Percentiles rank a stretch among this genome's conserved stretches.
These are phyloP conservation scores for Dipodomys stephensi DNA, from an alignment of 2,113 vertebrate genomes.

Conservation along the genomic window DNA sequence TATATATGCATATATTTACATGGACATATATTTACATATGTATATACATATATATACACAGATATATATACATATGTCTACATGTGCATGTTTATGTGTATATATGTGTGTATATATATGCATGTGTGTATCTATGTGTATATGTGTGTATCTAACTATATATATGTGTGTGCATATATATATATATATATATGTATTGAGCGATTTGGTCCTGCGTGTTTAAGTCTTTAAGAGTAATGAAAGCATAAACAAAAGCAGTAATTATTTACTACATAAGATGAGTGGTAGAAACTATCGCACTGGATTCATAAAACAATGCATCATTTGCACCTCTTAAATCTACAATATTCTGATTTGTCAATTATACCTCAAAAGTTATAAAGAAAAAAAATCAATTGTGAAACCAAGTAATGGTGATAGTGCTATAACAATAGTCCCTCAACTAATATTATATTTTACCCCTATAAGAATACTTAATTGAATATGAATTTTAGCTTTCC, in stretches of 20 bases:
- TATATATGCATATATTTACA: too few species aligned
- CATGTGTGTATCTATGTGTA: too few species aligned
- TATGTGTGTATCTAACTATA: too few species aligned
- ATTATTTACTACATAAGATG: not conserved
- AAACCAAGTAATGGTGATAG: not conserved
- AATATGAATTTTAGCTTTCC: not conserved
- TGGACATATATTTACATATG: too few species aligned
- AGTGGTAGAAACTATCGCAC: not conserved
- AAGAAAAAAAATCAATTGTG: not conserved
- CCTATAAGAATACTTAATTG: not conserved
- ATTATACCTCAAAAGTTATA: not conserved
- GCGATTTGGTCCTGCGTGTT: not conserved
- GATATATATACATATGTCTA: too few species aligned
- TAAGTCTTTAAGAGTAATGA: not conserved
- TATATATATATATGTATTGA: not conserved
- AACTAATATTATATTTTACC: constrained; percentile 17
- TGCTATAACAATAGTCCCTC: not conserved
- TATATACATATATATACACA: too few species aligned
- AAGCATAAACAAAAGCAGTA: not conserved
- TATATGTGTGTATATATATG: too few species aligned
- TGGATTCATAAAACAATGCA: not conserved
- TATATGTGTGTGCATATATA: too few species aligned
- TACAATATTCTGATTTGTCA: not conserved
- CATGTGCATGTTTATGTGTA: too few species aligned
- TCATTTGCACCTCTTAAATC: not conserved